Conservation (phyloP, 2,797 vertebrate genomes). For the Spinus pinus region DNA sequence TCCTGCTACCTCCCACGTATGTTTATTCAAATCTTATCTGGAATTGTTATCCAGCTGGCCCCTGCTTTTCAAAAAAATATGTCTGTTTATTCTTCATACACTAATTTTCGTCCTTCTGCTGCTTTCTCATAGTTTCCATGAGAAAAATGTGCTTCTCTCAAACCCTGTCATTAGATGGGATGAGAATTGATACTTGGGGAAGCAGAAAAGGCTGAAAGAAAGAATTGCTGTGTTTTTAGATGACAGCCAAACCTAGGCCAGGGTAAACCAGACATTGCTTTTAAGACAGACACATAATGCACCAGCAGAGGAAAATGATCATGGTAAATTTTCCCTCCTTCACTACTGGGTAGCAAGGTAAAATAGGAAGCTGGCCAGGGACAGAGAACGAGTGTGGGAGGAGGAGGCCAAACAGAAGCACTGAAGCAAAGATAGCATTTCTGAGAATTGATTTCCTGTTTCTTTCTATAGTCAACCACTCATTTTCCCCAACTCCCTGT, state of each 20-base stretch:
- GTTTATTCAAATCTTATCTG: constrained; percentile 54
- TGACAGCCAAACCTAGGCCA: neutral
- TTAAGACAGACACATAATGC: neutral
- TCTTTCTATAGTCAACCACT: neutral
- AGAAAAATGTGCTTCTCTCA: neutral
- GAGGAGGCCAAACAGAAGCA: constrained; percentile 9
- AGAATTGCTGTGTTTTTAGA: neutral
- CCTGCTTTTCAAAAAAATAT: neutral
- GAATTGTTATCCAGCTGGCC: constrained; percentile 12
- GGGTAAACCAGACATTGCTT: neutral
- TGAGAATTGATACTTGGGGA: neutral
- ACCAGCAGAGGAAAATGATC: neutral
- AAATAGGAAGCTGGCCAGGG: neutral
- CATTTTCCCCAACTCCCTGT: neutral
- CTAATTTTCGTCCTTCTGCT: constrained; percentile 6
- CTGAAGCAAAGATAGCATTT: neutral
- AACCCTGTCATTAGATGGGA: neutral
- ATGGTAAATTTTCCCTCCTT: neutral
- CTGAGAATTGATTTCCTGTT: constrained; percentile 23
- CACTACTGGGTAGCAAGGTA: neutral
- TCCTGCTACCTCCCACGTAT: constrained; percentile 20
- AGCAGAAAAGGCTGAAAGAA: constrained; percentile 1
- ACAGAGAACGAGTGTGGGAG: neutral
- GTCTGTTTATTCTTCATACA: neutral
- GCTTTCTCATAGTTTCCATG: neutral